Evolutionary conservation across 1,140 invertebrate species (phyloP).

Genomic region (Drosophila azteca): DNA sequence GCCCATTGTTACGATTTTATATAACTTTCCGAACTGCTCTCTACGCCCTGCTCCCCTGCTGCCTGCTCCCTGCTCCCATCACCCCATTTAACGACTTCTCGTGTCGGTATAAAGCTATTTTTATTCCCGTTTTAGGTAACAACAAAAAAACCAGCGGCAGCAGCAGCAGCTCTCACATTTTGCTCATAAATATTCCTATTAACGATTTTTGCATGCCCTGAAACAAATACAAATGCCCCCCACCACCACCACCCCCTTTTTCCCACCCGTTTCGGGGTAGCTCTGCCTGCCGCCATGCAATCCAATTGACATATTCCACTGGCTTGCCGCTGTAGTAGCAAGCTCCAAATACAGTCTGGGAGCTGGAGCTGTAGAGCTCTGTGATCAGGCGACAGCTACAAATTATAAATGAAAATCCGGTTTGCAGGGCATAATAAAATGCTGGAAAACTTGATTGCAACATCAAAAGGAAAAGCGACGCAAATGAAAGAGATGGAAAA

Average conservation of each 20-base stretch:
- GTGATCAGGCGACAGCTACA: conserved; percentile 34
- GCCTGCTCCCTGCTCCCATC: neutral
- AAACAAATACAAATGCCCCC: conserved; percentile 10
- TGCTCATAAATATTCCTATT: conserved; percentile 56
- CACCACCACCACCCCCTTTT: too few species aligned
- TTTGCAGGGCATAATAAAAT: conserved; percentile 43
- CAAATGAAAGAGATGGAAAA: conserved; percentile 34
- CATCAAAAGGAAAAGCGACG: conserved; percentile 59
- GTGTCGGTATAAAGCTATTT: conserved; percentile 39
- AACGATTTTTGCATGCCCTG: conserved; percentile 54
- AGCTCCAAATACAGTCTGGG: too few species aligned
- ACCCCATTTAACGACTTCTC: conserved; percentile 15
- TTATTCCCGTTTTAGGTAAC: conserved; percentile 4
- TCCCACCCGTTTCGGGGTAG: neutral
- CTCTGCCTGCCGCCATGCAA: conserved; percentile 21
- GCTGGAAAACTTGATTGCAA: conserved; percentile 62
- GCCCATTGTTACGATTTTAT: conserved; percentile 45
- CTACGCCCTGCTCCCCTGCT: neutral
- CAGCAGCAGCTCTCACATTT: conserved; percentile 13
- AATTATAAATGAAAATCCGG: conserved; percentile 64
- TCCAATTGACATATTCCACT: conserved; percentile 46
- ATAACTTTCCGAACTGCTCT: conserved; percentile 19
- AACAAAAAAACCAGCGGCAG: neutral
- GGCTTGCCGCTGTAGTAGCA: too few species aligned
- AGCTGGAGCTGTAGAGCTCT: conserved; percentile 2